phyloP scores from a whole-genome alignment of 2,888 invertebrate genomes.

The Agrochola macilenta region DNA sequence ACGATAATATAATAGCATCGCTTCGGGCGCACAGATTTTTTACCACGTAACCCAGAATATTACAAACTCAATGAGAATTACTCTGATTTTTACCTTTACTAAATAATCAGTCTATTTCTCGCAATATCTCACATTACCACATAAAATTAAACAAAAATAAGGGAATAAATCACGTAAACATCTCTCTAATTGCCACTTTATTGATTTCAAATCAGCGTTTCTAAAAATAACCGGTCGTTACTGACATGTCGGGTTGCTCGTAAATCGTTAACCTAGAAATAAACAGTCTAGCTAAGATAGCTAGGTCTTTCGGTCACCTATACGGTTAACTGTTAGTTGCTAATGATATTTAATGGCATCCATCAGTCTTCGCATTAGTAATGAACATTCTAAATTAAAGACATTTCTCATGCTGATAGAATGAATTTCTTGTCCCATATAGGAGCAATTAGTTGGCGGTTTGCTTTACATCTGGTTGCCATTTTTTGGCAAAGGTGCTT shows the following conservation, averaged over 20 bases:
- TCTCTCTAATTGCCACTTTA: slow-evolving; percentile 54
- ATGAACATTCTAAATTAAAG: slow-evolving; percentile 32
- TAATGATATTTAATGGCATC: slow-evolving; percentile 51
- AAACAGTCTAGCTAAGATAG: slow-evolving; percentile 53
- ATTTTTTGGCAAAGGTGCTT: neutral
- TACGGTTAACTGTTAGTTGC: slow-evolving; percentile 19
- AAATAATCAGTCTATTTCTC: neutral
- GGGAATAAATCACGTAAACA: slow-evolving; percentile 51
- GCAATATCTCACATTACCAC: slow-evolving; percentile 7
- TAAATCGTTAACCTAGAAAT: slow-evolving; percentile 65
- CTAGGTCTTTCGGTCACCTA: slow-evolving; percentile 63
- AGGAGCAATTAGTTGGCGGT: neutral
- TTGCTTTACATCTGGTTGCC: neutral
- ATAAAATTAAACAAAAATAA: slow-evolving; percentile 25
- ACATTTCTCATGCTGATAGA: slow-evolving; percentile 28
- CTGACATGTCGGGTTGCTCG: slow-evolving; percentile 50
- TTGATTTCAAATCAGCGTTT: slow-evolving; percentile 58
- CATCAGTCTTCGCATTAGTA: slow-evolving; percentile 31
- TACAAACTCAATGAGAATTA: neutral
- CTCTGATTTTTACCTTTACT: neutral
- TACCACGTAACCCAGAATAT: neutral
- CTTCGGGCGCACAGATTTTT: neutral
- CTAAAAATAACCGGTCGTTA: slow-evolving; percentile 46
- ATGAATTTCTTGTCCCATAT: neutral
- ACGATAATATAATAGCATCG: neutral